These are phyloP conservation scores for Temnothorax curvispinosus DNA, from an alignment of 1,140 invertebrate species.

Conservation along the genomic window DNA sequence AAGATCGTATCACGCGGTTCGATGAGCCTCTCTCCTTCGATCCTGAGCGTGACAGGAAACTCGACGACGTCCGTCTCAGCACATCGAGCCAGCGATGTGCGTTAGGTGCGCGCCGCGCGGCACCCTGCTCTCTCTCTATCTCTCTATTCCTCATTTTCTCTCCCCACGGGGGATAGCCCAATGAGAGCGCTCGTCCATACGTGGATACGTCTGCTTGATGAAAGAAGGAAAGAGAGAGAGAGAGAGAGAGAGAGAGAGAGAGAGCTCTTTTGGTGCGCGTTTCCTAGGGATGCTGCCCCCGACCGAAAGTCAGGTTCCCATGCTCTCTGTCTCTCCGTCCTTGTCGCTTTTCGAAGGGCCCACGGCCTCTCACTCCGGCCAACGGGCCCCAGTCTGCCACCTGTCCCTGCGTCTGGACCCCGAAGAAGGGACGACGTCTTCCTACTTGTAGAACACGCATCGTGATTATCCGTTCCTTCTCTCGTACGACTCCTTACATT, in stretches of 20 bases:
- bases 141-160: conserved; percentile 79
- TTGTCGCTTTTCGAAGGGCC: conserved; percentile 45
- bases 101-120: conserved; percentile 66
- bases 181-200: conserved; percentile 36
- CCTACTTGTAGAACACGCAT: conserved; percentile 83
- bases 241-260: conserved; percentile 17
- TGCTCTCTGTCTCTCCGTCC: conserved; percentile 76
- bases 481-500: conserved; percentile 12
- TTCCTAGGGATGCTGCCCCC: conserved; percentile 85
- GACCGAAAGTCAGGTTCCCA: conserved; percentile 85
- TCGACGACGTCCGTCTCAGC: conserved; percentile 61
- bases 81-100: conserved; percentile 64
- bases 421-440: conserved; percentile 77
- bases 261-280: conserved; percentile 70
- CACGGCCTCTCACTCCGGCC: conserved; percentile 71
- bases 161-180: conserved; percentile 53
- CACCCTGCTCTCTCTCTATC: conserved; percentile 68
- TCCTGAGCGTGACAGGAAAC: conserved; percentile 70
- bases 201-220: conserved; percentile 26
- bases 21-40: conserved; percentile 71
- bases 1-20: conserved; percentile 70
- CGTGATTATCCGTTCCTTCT: conserved; percentile 75
- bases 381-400: conserved; percentile 79
- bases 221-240: conserved; percentile 7
- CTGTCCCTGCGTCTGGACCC: conserved; percentile 83